phyloP scores from a whole-genome alignment of 2,888 invertebrate species.

The Exephanes ischioxanthus region DNA sequence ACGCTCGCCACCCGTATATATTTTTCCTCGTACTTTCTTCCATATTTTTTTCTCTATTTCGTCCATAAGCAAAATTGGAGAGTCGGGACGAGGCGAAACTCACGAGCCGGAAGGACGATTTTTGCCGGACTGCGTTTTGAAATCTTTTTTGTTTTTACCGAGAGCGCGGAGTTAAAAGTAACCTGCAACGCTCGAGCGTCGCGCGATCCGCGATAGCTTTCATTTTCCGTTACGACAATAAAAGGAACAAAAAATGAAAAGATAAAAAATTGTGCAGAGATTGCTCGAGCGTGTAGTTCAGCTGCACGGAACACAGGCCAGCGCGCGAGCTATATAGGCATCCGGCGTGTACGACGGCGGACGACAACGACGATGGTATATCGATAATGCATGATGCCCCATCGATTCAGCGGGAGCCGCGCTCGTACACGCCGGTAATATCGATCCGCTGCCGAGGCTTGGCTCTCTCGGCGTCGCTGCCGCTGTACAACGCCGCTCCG shows the following conservation, averaged over 20 bases:
- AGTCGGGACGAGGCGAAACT: not conserved
- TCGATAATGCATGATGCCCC: constrained; percentile 64
- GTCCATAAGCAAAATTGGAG: not conserved
- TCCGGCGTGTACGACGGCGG: not conserved
- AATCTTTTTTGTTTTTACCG: not conserved
- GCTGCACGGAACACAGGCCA: constrained; percentile 24
- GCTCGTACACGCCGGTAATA: constrained; percentile 52
- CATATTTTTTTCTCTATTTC: not conserved
- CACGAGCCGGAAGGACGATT: not conserved
- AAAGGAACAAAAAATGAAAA: not conserved
- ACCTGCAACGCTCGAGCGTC: not conserved
- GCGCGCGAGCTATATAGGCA: not conserved
- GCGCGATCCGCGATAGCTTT: not conserved
- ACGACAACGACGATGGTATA: constrained; percentile 54
- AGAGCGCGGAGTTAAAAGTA: not conserved
- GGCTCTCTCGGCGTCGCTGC: constrained; percentile 11
- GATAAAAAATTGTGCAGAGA: not conserved
- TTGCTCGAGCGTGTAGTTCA: constrained; percentile 23
- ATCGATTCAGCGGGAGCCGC: constrained; percentile 62
- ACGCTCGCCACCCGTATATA: not conserved
- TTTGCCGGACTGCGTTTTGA: not conserved
- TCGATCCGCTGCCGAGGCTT: constrained; percentile 52
- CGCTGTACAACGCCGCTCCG: constrained; percentile 11
- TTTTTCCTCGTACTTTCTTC: not conserved
- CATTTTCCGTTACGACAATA: constrained; percentile 13